Percentiles rank a stretch among this genome's conserved stretches.
Conservation (phyloP, 2,113 vertebrate genomes). For the Trematocara unimaculatum region DNA sequence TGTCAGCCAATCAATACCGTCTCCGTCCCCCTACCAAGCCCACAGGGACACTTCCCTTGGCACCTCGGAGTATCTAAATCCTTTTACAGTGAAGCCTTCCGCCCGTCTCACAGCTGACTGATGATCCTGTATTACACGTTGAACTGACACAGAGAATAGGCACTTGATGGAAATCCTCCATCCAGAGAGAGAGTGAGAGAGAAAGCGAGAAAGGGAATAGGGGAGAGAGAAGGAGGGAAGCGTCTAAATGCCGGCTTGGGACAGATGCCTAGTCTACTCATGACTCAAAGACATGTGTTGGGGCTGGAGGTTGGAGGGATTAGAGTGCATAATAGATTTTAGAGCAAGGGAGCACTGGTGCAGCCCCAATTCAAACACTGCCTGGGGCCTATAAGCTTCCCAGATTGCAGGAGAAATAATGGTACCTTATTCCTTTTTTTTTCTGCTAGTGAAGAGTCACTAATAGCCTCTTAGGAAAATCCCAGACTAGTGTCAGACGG, state of each 20-base stretch:
- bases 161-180: conserved; percentile 38
- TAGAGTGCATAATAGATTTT: conserved; percentile 68
- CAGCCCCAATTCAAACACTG: conserved; percentile 60
- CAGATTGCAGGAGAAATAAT: conserved; percentile 69
- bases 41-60: conserved; percentile 34
- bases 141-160: conserved; percentile 42
- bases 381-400: conserved; percentile 54
- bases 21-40: conserved; percentile 1
- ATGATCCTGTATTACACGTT: conserved; percentile 57
- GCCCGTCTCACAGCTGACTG: conserved; percentile 47
- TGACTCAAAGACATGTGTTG: conserved; percentile 54
- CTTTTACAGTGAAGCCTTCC: conserved; percentile 47
- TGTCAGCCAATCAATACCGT: conserved; percentile 27
- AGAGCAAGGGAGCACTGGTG: conserved; percentile 50
- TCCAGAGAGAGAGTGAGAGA: neutral
- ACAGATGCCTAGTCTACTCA: conserved; percentile 38
- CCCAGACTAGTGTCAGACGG: conserved; percentile 28
- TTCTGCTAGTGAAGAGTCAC: conserved; percentile 40
- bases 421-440: neutral
- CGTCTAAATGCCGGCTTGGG: conserved; percentile 54
- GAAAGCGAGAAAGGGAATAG: neutral
- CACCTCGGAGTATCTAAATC: conserved; percentile 47
- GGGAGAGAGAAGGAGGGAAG: neutral
- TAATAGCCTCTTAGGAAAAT: conserved; percentile 72
- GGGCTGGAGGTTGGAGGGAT: conserved; percentile 49